Base-by-base conservation (phyloP, 2,888 invertebrate genomes). In the Plebejus melissa region DNA sequence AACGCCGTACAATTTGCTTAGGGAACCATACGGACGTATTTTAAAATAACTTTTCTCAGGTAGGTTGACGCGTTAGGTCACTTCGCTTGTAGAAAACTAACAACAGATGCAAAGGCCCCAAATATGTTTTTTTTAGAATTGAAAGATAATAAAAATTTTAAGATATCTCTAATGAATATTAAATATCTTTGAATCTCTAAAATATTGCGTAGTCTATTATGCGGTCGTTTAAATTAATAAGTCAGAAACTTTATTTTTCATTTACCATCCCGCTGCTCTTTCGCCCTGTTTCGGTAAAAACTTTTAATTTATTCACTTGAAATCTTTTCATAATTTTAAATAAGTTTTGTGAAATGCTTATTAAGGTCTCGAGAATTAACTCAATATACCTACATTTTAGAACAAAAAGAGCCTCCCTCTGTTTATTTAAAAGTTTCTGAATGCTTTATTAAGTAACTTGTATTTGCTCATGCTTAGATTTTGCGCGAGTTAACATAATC, bases 341-440 rank as follows among this genome's bases (percentile, higher is more conserved):
- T 54, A 28, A 50, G 28, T 36, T 72, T 72, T 16, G 50, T 6
- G 46, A 54, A 71, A 71, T 28, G 28, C 71, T 71, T 50, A 46
- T 46, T 13, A 50, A 28, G 32, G 46, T 54, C 72, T 50, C 13
- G 6, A 72, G 22, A 32, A 50, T 54, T 72, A 72, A 54, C 46
- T 54, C 6, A 50, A 6, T 32, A 16, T 50, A 32, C 13, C n/a
- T 72, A 32, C 13, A 36, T 72, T 72, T 72, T 32, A 54, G 32
- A 72, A 72, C 54, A 72, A 72, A 72, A 72, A 22, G 16, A 16
- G 16, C 28, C 28, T 50, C 9, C 28, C 50, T 71, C 41, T 54
- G 54, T 72, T 72, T 54, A 32, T 72, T 50, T 72, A 9, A 72
- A 72, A 72, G 28, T 50, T 54, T 72, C 72, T 72, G 72, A 72